Conservation (phyloP, 2,888 invertebrate genomes). For the Microplitis manilae region DNA sequence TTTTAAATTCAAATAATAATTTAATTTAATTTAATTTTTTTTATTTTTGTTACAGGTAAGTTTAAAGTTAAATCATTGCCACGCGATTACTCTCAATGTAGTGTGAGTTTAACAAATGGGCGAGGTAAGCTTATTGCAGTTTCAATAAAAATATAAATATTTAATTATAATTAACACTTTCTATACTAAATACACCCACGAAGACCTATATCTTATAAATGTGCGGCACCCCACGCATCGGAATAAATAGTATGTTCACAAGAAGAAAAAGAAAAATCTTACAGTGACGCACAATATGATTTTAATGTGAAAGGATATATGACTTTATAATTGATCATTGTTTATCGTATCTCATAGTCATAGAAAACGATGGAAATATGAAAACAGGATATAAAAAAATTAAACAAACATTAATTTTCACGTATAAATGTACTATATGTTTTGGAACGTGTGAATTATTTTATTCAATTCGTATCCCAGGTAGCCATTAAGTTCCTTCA, state of each 20-base stretch:
- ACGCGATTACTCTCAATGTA: slow-evolving; percentile 45
- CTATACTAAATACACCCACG: slow-evolving; percentile 5
- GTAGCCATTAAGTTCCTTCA: neutral
- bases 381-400: slow-evolving; percentile 9
- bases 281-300: slow-evolving; percentile 17
- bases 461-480: neutral
- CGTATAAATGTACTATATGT: slow-evolving; percentile 5
- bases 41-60: slow-evolving; percentile 65
- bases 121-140: neutral
- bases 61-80: slow-evolving; percentile 59
- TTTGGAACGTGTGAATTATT: neutral
- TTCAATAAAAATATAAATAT: neutral
- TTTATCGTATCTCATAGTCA: slow-evolving; percentile 15
- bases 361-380: neutral
- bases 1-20: slow-evolving; percentile 20
- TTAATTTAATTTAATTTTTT: slow-evolving; percentile 3
- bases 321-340: slow-evolving; percentile 42
- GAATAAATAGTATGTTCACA: slow-evolving; percentile 17
- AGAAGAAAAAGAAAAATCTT: slow-evolving; percentile 7
- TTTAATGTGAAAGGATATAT: slow-evolving; percentile 27
- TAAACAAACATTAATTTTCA: slow-evolving; percentile 20
- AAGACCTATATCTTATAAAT: slow-evolving; percentile 8
- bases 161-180: neutral
- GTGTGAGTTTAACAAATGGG: slow-evolving; percentile 22
- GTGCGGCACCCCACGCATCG: slow-evolving; percentile 17